Evolutionary conservation across 2,888 invertebrate species (phyloP).

Genomic region (Megalurothrips usitatus): DNA sequence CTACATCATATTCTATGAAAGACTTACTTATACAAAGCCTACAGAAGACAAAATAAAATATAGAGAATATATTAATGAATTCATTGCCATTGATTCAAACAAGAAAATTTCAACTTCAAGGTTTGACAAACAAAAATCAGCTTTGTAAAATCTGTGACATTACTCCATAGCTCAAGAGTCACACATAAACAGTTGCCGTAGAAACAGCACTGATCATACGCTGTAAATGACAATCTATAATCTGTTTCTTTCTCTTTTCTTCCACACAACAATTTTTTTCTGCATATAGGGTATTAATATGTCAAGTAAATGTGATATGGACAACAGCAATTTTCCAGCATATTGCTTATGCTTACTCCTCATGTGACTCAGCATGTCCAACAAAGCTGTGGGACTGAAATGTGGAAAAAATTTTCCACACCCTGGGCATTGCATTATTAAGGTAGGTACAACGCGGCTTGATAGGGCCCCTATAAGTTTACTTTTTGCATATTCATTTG

Average conservation of each 20-base stretch:
- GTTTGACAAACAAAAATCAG: too few species aligned
- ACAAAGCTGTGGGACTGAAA: constrained; percentile 8
- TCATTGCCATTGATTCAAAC: too few species aligned
- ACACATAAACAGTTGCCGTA: not conserved
- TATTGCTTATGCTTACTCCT: not conserved
- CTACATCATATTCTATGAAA: too few species aligned
- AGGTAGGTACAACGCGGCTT: constrained; percentile 7
- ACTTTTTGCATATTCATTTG: constrained; percentile 1
- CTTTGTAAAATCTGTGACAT: too few species aligned
- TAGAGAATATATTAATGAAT: too few species aligned
- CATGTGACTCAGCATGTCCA: constrained; percentile 5
- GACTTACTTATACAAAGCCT: too few species aligned
- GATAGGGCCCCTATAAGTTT: constrained; percentile 12
- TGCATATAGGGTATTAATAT: constrained; percentile 6
- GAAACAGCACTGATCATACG: not conserved
- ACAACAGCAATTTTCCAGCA: constrained; percentile 4
- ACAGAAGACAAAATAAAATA: too few species aligned
- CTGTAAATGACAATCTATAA: not conserved
- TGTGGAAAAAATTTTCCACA: not conserved
- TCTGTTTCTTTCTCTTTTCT: not conserved
- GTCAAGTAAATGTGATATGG: constrained; percentile 9
- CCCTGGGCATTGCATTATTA: constrained; percentile 4
- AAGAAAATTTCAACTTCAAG: too few species aligned
- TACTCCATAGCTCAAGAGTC: not conserved
- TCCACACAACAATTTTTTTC: constrained; percentile 9